Base-by-base conservation (phyloP, 2,888 invertebrate genomes). In the Lobophora halterata region DNA sequence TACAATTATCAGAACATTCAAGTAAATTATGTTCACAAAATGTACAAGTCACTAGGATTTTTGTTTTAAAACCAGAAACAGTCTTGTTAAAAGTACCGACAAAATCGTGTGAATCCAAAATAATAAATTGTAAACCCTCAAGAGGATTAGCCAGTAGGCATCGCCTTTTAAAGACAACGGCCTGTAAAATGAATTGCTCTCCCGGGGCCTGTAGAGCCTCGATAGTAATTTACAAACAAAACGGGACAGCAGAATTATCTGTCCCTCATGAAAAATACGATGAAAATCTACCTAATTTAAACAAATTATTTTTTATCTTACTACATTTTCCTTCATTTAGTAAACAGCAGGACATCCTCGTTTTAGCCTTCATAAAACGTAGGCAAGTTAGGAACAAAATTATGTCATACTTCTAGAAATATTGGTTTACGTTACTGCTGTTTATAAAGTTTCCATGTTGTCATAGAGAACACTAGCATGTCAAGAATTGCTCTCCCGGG, bases 111-210 rank as follows among this genome's bases (percentile, higher is more conserved):
- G 23, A 26, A 23, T 32, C 21, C 30, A 28, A 29, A 57, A 65
- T 68, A 46, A 52, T 72, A 72, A 70, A 71, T 71, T 68, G 70
- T 65, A 52, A 54, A 50, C 45, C 53, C 72, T 65, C 70, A 28
- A 46, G 71, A 65, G 71, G 63, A 61, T 71, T 70, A 61, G 63
- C 64, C 69, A 68, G 66, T 65, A 61, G 32, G 25, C 65, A 60
- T 67, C 64, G 68, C 71, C 69, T 75, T 72, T 71, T 72, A 71
- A 71, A 70, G 68, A 68, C 68, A 65, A 55, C 64, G 67, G 70
- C 61, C 69, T 69, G 65, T 71, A 66, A 69, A 73, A 71, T 63
- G 65, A 76, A 76, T 73, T 71, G 71, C 64, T 65, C 75, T 70
- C 50, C 52, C 43, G 72, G 65, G 76, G 58, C 63, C 57, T 65